A percentile compares a stretch with the other conserved stretches of the same genome.
Conservation (phyloP, 23 tunicate genomes). For the Trididemnum clinides region DNA sequence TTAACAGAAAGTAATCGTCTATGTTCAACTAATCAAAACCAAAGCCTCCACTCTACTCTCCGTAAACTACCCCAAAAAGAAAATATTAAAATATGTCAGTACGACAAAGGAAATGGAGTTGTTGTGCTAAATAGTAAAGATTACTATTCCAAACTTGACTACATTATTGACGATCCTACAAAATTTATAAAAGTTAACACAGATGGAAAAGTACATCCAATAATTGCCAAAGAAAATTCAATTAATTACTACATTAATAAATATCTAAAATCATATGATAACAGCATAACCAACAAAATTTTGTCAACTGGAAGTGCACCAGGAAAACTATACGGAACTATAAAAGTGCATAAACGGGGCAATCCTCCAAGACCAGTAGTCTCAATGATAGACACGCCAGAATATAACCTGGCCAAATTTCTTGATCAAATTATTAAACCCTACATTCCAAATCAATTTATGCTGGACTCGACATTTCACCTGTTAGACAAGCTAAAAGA, state of each 20-base stretch:
- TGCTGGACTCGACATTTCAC: not conserved
- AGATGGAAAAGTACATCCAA: not conserved
- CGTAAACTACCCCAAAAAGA: not conserved
- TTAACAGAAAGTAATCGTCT: not conserved
- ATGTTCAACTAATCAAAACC: not conserved
- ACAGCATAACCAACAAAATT: not conserved
- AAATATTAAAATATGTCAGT: slow-evolving; percentile 1
- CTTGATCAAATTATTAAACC: slow-evolving; percentile 2
- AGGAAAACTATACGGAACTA: not conserved
- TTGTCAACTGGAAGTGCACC: not conserved
- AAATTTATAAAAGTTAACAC: not conserved
- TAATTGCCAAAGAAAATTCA: not conserved
- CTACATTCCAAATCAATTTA: not conserved
- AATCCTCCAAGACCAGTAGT: slow-evolving; percentile 12
- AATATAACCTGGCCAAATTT: slow-evolving; percentile 6
- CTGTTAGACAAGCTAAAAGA: not conserved
- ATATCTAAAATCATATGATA: not conserved
- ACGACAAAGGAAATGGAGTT: slow-evolving; percentile 18
- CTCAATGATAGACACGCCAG: slow-evolving; percentile 14
- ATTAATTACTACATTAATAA: not conserved
- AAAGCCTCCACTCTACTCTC: not conserved
- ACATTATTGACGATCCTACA: not conserved
- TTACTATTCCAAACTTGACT: not conserved
- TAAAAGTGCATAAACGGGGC: slow-evolving; percentile 4
- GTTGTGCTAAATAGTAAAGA: slow-evolving; percentile 5